These are phyloP conservation scores for Apotomis turbidana DNA, from an alignment of 2,888 invertebrate genomes.

Conservation along the genomic window DNA sequence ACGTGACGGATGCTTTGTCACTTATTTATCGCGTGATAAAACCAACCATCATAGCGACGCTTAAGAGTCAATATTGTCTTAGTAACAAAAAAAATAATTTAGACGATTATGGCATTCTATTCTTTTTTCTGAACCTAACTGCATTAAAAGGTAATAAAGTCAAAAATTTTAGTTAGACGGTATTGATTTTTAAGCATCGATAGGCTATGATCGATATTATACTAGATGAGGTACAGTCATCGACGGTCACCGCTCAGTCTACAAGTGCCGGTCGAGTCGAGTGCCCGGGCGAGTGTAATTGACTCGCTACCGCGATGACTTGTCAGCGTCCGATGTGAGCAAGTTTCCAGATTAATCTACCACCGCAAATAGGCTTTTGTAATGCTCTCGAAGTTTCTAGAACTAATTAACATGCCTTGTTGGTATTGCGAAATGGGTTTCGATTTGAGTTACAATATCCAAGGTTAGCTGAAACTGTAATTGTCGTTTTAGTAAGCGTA, in stretches of 20 bases:
- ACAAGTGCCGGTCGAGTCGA: not conserved
- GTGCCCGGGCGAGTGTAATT: slow-evolving; percentile 21
- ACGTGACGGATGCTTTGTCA: no score
- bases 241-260: not conserved
- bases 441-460: not conserved
- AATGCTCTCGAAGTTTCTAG: slow-evolving; percentile 25
- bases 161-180: no score
- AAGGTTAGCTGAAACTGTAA: not conserved
- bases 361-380: slow-evolving; percentile 34
- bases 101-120: no score
- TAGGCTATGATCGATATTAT: no score
- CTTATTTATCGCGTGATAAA: no score
- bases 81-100: no score
- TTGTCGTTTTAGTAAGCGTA: not conserved
- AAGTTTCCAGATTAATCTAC: slow-evolving; percentile 56
- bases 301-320: slow-evolving; percentile 14
- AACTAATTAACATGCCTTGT: slow-evolving; percentile 36
- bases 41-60: no score
- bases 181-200: no score
- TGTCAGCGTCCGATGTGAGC: slow-evolving; percentile 46
- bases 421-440: slow-evolving; percentile 13
- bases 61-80: no score
- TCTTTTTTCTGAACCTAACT: no score
- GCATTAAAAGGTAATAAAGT: no score
- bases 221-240: not conserved